Evolutionary conservation across 2,888 invertebrate genomes (phyloP).

Genomic region (Rotaria sp.): DNA sequence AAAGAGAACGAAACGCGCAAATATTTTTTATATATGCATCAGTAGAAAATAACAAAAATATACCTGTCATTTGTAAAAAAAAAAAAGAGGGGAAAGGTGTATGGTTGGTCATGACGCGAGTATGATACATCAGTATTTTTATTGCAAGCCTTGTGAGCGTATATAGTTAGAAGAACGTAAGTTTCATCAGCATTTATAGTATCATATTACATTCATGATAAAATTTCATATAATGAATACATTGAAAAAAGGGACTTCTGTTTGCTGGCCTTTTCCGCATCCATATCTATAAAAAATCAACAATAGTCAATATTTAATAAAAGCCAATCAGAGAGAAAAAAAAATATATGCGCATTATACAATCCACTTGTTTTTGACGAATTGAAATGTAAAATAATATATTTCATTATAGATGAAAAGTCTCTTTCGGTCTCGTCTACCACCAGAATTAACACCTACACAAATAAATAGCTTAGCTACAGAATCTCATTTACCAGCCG

Average conservation of each 20-base stretch:
- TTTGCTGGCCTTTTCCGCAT: background rate
- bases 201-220: background rate
- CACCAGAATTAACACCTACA: too few relatives aligned
- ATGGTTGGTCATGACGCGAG: background rate
- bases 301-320: background rate
- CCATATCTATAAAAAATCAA: background rate
- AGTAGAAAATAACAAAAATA: background rate
- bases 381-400: background rate
- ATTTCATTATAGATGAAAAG: background rate
- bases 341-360: background rate
- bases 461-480: too few relatives aligned
- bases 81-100: background rate
- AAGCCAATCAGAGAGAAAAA: background rate
- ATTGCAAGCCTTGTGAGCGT: background rate
- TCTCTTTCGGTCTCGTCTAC: too few relatives aligned
- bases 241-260: background rate
- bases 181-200: background rate
- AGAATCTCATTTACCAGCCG: too few relatives aligned
- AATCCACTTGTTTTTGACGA: background rate
- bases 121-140: background rate
- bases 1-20: background rate
- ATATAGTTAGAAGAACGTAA: background rate
- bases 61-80: background rate
- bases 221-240: background rate
- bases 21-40: background rate